Evolutionary conservation across 2,113 vertebrate species (phyloP), one percentile per base, ranked within the genome.

Genomic region (Thalassarche chlororhynchos): DNA sequence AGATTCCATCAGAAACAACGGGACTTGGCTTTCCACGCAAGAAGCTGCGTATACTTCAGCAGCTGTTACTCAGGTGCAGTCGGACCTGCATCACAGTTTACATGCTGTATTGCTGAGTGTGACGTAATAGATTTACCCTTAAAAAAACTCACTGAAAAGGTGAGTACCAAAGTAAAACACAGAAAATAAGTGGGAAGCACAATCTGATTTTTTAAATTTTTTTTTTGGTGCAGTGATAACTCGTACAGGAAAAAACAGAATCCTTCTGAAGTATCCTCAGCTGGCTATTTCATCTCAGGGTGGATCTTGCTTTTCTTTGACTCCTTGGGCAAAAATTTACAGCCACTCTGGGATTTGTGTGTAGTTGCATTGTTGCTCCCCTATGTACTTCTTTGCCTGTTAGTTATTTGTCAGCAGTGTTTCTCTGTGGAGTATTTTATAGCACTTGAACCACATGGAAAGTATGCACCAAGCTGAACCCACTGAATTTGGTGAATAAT

Each of bases 401-500:
- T 84, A 77, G 42, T 68, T 87, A 54, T 70, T 96, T 79, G 49
- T 95, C 62, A 90, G 82, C 61, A 60, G 25, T 3, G 2, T 93
- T 96, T 83, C 74, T 80, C 78, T 42, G 7, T 55, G 64, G 64
- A 88, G n/a, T 66, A 49, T 90, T 95, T 93, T 92, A 42, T 46
- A 90, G 74, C 66, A 26, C 49, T 95, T 90, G 62, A 96, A 62
- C 75, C 36, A 62, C 58, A 46, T 0, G 9, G 90, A 90, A 96
- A 94, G 21, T 95, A 85, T 86, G 92, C 68, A 90, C 68, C 32
- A 62, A 49, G 82, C 49, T 86, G 84, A 89, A 90, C 70, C 16
- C 24, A 8, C 90, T 95, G 62, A 76, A 88, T 83, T 55, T 92
- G 82, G 68, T 94, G 81, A 96, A 80, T 95, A 82, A 89, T 91